Evolutionary conservation across 2,888 invertebrate species (phyloP).

Genomic region (Cremastinae sp.): DNA sequence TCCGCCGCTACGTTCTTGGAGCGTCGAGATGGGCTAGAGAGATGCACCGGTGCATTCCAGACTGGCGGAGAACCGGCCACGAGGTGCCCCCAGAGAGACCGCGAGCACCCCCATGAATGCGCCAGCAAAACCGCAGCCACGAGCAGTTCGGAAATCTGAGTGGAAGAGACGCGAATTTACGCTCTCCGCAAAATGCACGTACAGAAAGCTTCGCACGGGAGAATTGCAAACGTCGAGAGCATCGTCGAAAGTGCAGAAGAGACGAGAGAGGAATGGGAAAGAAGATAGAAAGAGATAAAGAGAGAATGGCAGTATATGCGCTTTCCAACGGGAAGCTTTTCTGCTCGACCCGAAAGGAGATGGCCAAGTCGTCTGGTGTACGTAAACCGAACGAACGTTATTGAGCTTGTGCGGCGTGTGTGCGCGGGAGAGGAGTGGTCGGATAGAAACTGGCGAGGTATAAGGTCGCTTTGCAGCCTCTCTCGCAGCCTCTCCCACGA

Average conservation of each 20-base stretch:
- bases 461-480: constrained; percentile 77
- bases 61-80: constrained; percentile 67
- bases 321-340: constrained; percentile 38
- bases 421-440: constrained; percentile 55
- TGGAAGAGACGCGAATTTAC: constrained; percentile 69
- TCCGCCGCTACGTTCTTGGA: constrained; percentile 36
- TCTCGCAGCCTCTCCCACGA: constrained; percentile 76
- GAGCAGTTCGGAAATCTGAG: constrained; percentile 75
- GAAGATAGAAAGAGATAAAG: constrained; percentile 51
- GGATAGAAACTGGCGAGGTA: constrained; percentile 64
- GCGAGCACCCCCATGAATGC: constrained; percentile 62
- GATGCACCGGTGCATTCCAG: constrained; percentile 70
- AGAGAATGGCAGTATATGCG: constrained; percentile 18
- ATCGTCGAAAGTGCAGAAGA: constrained; percentile 49
- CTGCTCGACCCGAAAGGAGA: constrained; percentile 35
- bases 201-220: constrained; percentile 22
- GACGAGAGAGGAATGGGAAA: constrained; percentile 26
- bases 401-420: constrained; percentile 60
- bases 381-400: constrained; percentile 44
- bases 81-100: constrained; percentile 65
- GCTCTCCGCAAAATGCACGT: constrained; percentile 49
- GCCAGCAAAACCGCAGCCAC: constrained; percentile 66
- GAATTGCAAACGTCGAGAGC: constrained; percentile 54
- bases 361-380: constrained; percentile 39
- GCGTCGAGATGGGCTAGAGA: constrained; percentile 46